phyloP scores from a whole-genome alignment of 2,797 vertebrate species.

The Tapera naevia region DNA sequence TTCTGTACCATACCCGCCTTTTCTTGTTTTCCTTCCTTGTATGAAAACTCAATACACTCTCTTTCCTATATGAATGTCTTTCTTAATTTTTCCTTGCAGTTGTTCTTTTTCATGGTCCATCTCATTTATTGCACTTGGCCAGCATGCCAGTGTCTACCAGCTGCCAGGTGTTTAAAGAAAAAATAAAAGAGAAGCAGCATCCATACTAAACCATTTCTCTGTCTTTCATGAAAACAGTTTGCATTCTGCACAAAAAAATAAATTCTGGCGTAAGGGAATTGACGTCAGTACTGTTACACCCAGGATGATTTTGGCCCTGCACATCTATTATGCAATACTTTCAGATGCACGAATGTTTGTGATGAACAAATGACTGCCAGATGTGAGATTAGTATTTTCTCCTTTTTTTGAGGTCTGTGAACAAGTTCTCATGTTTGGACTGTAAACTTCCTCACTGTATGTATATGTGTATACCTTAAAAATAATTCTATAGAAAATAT shows the following conservation, averaged over 20 bases:
- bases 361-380: conserved; percentile 68
- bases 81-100: background rate
- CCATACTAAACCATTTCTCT: conserved; percentile 25
- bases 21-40: background rate
- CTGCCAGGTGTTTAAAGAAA: conserved; percentile 54
- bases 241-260: conserved; percentile 50
- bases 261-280: conserved; percentile 50
- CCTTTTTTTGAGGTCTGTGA: conserved; percentile 18
- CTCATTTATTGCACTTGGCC: conserved; percentile 25
- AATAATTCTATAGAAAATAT: background rate
- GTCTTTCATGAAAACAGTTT: conserved; percentile 52
- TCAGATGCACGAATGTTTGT: conserved; percentile 56
- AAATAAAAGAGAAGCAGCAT: background rate
- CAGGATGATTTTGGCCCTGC: conserved; percentile 61
- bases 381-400: conserved; percentile 38
- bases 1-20: background rate
- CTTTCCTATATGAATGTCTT: background rate
- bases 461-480: background rate
- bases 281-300: conserved; percentile 61
- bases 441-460: background rate
- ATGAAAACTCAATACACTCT: background rate
- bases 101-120: background rate
- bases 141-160: conserved; percentile 3
- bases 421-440: background rate
- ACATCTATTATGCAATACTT: conserved; percentile 63